Percentiles rank a stretch among this genome's conserved stretches.
Evolutionary conservation across 2,888 invertebrate genomes (phyloP).

Genomic region (Hirtodrosophila alboralis): DNA sequence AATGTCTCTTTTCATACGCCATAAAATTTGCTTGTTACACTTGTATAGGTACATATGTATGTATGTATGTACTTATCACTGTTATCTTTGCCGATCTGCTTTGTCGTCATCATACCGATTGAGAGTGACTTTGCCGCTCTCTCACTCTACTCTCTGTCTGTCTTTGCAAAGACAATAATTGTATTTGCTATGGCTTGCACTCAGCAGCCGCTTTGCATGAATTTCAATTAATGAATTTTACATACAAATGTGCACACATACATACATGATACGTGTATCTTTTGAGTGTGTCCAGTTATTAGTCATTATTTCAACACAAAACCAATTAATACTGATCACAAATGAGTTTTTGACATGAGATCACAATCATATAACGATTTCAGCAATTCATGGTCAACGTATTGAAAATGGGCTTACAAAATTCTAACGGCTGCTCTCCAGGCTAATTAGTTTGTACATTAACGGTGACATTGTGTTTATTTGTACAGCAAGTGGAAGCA

Average conservation of each 20-base stretch:
- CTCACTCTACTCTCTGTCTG: neutral
- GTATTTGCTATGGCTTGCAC: conserved; percentile 24
- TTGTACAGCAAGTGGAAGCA: conserved; percentile 57
- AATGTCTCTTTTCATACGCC: conserved; percentile 18
- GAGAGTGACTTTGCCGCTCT: neutral
- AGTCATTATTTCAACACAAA: conserved; percentile 59
- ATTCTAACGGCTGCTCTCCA: conserved; percentile 30
- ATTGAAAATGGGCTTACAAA: conserved; percentile 17
- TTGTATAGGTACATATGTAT: neutral
- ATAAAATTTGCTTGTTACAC: conserved; percentile 13
- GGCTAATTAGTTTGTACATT: conserved; percentile 73
- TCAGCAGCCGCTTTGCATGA: conserved; percentile 48
- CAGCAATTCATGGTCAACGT: conserved; percentile 16
- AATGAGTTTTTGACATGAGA: conserved; percentile 63
- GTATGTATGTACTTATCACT: neutral
- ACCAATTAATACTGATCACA: conserved; percentile 56
- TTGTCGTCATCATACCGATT: too few species aligned
- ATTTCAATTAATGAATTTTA: conserved; percentile 53
- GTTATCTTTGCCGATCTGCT: conserved; percentile 3
- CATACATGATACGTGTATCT: conserved; percentile 3
- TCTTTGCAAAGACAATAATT: conserved; percentile 22
- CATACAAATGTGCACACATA: conserved; percentile 7
- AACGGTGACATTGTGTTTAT: conserved; percentile 74
- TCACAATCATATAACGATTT: conserved; percentile 45
- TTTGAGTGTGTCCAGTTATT: conserved; percentile 48